Evolutionary conservation across 1,140 invertebrate genomes (phyloP).

Genomic region (Panagrolaimus sp.): DNA sequence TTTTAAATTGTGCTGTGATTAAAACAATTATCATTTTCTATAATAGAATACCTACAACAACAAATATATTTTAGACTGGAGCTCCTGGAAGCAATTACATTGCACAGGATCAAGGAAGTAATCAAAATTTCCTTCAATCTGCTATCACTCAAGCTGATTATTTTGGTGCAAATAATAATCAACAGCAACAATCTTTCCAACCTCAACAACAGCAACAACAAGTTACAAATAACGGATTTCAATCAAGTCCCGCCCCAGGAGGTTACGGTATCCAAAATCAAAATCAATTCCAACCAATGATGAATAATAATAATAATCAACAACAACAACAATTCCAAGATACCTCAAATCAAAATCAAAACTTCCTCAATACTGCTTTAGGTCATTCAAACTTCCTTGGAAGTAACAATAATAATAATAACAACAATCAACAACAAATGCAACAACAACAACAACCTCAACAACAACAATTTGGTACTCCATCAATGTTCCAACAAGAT

Average conservation of each 20-base stretch:
- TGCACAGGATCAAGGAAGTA: not conserved
- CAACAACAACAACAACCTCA: not conserved
- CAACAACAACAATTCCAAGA: no score
- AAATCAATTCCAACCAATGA: conserved; percentile 9
- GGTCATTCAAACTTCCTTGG: conserved; percentile 3
- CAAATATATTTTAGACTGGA: not conserved
- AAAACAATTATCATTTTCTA: no score
- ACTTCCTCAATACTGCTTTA: not conserved
- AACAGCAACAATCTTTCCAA: no score
- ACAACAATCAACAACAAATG: no score
- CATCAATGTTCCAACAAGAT: not conserved
- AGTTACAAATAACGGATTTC: no score
- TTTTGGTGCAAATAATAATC: not conserved
- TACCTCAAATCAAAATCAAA: not conserved
- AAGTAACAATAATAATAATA: not conserved
- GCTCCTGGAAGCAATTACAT: not conserved
- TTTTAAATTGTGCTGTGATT: no score
- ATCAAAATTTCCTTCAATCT: not conserved
- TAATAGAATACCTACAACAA: no score
- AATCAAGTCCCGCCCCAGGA: not conserved
- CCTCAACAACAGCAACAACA: no score
- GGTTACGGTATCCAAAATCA: not conserved
- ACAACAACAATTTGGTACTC: not conserved
- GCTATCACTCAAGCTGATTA: conserved; percentile 4
- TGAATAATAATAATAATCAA: no score